Percentiles rank a stretch among this genome's conserved stretches.
These are phyloP conservation scores for Enteromius paludinosus DNA, from an alignment of 2,797 vertebrate species.

Conservation along the genomic window DNA sequence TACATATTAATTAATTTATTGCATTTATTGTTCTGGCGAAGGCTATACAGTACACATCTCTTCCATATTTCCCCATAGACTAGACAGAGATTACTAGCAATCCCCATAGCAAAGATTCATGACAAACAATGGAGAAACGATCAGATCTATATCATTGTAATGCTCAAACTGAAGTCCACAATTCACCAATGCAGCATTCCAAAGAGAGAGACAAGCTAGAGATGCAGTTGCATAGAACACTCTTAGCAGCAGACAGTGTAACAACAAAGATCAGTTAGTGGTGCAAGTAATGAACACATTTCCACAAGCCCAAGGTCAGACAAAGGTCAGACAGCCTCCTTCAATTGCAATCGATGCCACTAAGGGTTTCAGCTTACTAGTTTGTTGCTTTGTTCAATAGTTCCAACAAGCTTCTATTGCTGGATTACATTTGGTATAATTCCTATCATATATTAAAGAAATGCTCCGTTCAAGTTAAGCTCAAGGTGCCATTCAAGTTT, in stretches of 20 bases:
- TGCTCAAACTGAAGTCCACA: neutral
- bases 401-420: neutral
- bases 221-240: conserved; percentile 13
- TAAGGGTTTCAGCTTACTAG: conserved; percentile 19
- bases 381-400: conserved; percentile 19
- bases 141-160: conserved; percentile 16
- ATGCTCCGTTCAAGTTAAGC: neutral
- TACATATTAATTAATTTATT: conserved; percentile 6
- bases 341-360: conserved; percentile 22
- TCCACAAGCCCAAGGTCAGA: conserved; percentile 30
- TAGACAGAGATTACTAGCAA: conserved; percentile 24
- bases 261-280: conserved; percentile 14
- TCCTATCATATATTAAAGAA: neutral
- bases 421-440: neutral
- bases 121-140: neutral
- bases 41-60: conserved; percentile 8
- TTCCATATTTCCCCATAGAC: conserved; percentile 24
- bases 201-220: neutral
- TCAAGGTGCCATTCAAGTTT: neutral
- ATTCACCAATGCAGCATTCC: conserved; percentile 29
- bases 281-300: neutral
- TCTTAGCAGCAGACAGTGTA: neutral
- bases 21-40: conserved; percentile 32
- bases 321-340: conserved; percentile 24
- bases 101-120: conserved; percentile 29